A percentile compares a stretch with the other conserved stretches of the same genome.
phyloP scores from a whole-genome alignment of 1,140 invertebrate genomes.

The Eulimnadia texana region DNA sequence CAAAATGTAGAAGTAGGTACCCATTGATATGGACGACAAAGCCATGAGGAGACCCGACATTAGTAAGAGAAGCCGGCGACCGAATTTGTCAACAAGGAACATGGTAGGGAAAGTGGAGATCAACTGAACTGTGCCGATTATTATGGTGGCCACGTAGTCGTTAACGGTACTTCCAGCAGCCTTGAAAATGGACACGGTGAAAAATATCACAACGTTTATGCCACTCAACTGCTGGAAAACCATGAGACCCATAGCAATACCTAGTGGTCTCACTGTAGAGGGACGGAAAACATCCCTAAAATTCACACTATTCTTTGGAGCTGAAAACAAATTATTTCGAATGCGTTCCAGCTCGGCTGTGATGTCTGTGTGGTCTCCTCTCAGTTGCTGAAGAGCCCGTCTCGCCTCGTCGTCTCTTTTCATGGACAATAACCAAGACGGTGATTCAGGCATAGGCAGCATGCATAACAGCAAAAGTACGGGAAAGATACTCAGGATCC shows the following conservation, averaged over 20 bases:
- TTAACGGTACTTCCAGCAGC: constrained; percentile 21
- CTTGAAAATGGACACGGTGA: constrained; percentile 35
- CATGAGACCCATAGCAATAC: constrained; percentile 36
- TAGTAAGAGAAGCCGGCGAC: constrained; percentile 30
- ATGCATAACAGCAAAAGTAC: constrained; percentile 39
- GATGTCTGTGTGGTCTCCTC: constrained; percentile 35
- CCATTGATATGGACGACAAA: constrained; percentile 20
- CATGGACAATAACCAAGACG: constrained; percentile 36
- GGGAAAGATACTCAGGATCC: constrained; percentile 43
- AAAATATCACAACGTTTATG: constrained; percentile 52
- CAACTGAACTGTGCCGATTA: constrained; percentile 30
- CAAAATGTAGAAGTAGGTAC: constrained; percentile 30
- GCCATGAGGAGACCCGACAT: constrained; percentile 22
- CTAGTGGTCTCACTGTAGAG: constrained; percentile 26
- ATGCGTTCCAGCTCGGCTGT: constrained; percentile 11
- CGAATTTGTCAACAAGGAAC: constrained; percentile 38
- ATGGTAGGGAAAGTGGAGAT: constrained; percentile 33
- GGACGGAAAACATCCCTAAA: constrained; percentile 1
- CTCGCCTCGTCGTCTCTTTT: constrained; percentile 51
- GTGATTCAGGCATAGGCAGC: constrained; percentile 39
- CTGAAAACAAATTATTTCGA: background rate
- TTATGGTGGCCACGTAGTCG: constrained; percentile 25
- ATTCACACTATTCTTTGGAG: background rate
- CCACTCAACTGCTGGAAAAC: constrained; percentile 48
- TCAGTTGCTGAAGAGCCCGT: constrained; percentile 59